Evolutionary conservation across 2,888 invertebrate genomes (phyloP), one percentile per base, ranked within the genome.

Genomic region (Fragum sueziense): DNA sequence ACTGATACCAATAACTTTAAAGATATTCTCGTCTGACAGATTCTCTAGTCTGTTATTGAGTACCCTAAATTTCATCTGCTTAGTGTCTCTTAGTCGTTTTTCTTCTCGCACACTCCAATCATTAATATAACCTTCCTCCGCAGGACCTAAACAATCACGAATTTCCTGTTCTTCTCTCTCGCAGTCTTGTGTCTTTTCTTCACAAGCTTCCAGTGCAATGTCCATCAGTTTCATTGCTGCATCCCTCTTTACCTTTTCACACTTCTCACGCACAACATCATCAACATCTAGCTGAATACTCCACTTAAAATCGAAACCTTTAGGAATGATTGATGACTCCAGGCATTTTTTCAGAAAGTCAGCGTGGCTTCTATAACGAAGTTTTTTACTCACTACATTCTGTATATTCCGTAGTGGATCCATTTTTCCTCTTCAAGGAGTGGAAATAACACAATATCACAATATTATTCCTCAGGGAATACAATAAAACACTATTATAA

Each of bases 271-370:
- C 37, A 37, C 37, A n/a, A n/a, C 6, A 6, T 54, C 54, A 54
- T 20, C 7, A 54, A 54, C 25, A 25, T 54, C 54, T 54, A 54
- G 54, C 20, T 54, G 54, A n/a, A 54, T 54, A 54, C 54, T 54
- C 54, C 54, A 54, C 25, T 54, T 54, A 25, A 54, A 54, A 54
- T 54, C 25, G 25, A 54, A 54, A 22, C 54, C 54, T 54, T 54
- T 54, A 7, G 54, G 54, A 20, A 54, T 54, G 20, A 54, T 25
- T 25, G 54, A n/a, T 25, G 25, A 54, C 22, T 54, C 25, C n/a
- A 54, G 22, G 20, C 54, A 54, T 54, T n/a, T 54, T 20, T 54
- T 54, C 6, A 54, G 54, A 25, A 54, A 54, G 20, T 54, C 54
- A 25, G 54, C 54, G 20, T 54, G 54, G 25, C 54, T 54, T 54